Evolutionary conservation across 2,888 invertebrate genomes (phyloP).

Genomic region (Tipula confusa): DNA sequence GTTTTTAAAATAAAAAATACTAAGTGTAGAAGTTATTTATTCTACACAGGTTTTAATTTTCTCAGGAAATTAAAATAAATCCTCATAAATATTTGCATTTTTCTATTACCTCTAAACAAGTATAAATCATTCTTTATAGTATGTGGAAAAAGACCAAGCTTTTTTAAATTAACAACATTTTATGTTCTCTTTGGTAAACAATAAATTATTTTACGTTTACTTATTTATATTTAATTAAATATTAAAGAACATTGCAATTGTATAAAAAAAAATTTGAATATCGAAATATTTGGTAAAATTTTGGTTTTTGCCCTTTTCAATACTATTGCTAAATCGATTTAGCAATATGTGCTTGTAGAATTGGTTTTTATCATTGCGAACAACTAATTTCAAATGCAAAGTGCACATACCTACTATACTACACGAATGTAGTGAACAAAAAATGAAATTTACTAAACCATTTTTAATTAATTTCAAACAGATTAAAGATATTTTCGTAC

Average conservation of each 20-base stretch:
- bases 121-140: too few species aligned
- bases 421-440: background rate
- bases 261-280: background rate
- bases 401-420: background rate
- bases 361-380: background rate
- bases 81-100: background rate
- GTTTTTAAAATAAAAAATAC: too few species aligned
- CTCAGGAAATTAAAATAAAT: background rate
- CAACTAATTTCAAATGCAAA: background rate
- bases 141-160: too few species aligned
- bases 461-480: background rate
- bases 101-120: too few species aligned
- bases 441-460: background rate
- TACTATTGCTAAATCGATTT: too few species aligned
- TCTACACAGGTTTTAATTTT: background rate
- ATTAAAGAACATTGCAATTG: too few species aligned
- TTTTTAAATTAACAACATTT: too few species aligned
- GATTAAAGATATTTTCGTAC: background rate
- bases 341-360: background rate
- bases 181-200: background rate
- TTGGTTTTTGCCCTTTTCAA: background rate
- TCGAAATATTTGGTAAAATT: background rate
- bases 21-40: background rate
- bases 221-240: background rate
- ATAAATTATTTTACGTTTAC: background rate